phyloP scores from a whole-genome alignment of 2,888 invertebrate species.

The Sipha maydis region DNA sequence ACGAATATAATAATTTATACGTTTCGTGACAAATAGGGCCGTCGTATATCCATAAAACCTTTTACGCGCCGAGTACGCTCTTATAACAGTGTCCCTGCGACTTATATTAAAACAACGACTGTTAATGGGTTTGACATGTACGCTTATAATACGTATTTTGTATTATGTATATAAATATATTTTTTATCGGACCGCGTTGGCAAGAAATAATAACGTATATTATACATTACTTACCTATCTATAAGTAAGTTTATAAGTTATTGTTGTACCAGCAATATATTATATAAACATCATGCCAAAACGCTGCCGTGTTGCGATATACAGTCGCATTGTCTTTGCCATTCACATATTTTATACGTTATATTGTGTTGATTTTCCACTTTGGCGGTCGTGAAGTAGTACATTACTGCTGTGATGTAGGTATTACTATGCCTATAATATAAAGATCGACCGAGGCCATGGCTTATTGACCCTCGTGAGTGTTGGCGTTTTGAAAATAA shows the following conservation, averaged over 20 bases:
- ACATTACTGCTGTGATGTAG: neutral
- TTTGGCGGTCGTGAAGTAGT: conserved; percentile 24
- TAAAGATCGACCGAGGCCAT: conserved; percentile 39
- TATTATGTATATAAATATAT: neutral
- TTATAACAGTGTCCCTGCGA: neutral
- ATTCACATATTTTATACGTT: neutral
- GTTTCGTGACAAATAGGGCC: conserved; percentile 24
- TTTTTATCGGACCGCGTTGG: conserved; percentile 15
- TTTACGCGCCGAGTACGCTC: neutral
- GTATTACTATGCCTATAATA: neutral
- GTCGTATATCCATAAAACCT: neutral
- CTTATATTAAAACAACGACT: neutral
- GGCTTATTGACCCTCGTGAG: conserved; percentile 37
- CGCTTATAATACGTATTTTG: neutral
- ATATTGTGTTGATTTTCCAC: conserved; percentile 7
- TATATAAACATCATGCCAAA: neutral
- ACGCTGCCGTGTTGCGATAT: neutral
- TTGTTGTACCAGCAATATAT: neutral
- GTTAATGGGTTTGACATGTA: conserved; percentile 31
- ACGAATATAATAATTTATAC: neutral
- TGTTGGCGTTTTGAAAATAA: conserved; percentile 30
- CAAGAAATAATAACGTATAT: neutral
- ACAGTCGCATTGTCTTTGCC: conserved; percentile 28
- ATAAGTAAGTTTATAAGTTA: neutral
- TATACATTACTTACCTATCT: neutral